A percentile compares a stretch with the other conserved stretches of the same genome.
phyloP scores from a whole-genome alignment of 2,113 vertebrate species.

The Henicopernis longicauda region DNA sequence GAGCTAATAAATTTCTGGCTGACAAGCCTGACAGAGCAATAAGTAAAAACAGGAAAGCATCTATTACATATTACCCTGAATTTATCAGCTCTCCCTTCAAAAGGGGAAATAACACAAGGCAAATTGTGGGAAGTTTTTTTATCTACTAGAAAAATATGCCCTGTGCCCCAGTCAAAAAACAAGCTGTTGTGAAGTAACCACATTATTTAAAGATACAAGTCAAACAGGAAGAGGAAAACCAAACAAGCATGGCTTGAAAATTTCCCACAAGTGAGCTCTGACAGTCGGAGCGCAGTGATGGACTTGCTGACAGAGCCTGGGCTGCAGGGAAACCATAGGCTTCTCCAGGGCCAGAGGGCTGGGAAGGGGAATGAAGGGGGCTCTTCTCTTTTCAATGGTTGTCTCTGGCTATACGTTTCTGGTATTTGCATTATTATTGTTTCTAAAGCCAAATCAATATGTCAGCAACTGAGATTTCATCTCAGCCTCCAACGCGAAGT shows the following conservation, averaged over 20 bases:
- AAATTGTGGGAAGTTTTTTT: slow-evolving; percentile 78
- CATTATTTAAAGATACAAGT: slow-evolving; percentile 76
- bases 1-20: slow-evolving; percentile 49
- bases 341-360: neutral
- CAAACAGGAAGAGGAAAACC: slow-evolving; percentile 79
- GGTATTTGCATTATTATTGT: neutral
- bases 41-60: slow-evolving; percentile 80
- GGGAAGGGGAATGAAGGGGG: neutral
- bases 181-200: slow-evolving; percentile 74
- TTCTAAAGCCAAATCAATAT: neutral
- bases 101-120: slow-evolving; percentile 80
- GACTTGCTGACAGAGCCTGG: slow-evolving; percentile 10
- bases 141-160: slow-evolving; percentile 78
- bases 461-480: neutral
- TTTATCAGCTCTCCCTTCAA: slow-evolving; percentile 69
- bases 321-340: neutral
- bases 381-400: neutral
- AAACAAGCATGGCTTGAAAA: slow-evolving; percentile 73
- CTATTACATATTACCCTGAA: slow-evolving; percentile 69
- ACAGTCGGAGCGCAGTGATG: neutral
- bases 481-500: neutral
- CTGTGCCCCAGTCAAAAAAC: slow-evolving; percentile 72
- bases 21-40: slow-evolving; percentile 65
- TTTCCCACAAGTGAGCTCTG: slow-evolving; percentile 67
- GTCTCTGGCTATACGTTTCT: rapidly evolving